Base-by-base conservation (phyloP, 2,888 invertebrate genomes). In the Pelosia muscerda region DNA sequence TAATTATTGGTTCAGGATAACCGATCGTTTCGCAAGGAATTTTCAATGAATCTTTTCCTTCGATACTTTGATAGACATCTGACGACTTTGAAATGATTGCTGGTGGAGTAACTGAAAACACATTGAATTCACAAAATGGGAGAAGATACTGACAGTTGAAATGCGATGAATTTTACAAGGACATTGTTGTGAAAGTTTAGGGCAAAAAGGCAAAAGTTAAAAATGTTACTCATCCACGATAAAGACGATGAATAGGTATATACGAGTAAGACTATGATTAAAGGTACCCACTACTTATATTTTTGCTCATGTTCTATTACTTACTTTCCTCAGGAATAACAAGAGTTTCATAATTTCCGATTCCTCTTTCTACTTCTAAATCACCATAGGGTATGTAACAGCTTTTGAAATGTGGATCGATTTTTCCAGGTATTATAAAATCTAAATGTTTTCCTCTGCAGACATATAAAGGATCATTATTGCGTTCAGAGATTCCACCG, bases 1-100 rank as follows among this genome's bases (percentile, higher is more conserved):
- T 63, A 9, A 63, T 63, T 2, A 26, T 55, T 34, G 63, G 63
- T 55, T 63, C 22, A 34, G 63, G 63, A 10, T 55, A 15, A 38
- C 63, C 63, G 19, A 34, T 55, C n/a, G 55, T 19, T 34, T 6
- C 15, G 28, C 63, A 63, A 13, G 34, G 34, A 6, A 63, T 63
- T 19, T 23, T 63, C 19, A 63, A 34, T 15, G 8, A 4, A 28
- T 55, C 25, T 55, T 34, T 23, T 28, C n/a, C 55, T 28, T 55
- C 63, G 2, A 55, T 15, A 34, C 0, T 10, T 34, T 19, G 19
- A 13, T 34, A 55, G 3, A 25, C 55, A 2, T n/a, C n/a, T 31
- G 63, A 55, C 19, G 31, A 3, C 13, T 26, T 31, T 23, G 63
- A 31, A 10, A 31, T 55, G 1, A 63, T 55, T 13, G 2, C 55